phyloP scores from a whole-genome alignment of 2,113 vertebrate species.

The Prochilodus magdalenae region DNA sequence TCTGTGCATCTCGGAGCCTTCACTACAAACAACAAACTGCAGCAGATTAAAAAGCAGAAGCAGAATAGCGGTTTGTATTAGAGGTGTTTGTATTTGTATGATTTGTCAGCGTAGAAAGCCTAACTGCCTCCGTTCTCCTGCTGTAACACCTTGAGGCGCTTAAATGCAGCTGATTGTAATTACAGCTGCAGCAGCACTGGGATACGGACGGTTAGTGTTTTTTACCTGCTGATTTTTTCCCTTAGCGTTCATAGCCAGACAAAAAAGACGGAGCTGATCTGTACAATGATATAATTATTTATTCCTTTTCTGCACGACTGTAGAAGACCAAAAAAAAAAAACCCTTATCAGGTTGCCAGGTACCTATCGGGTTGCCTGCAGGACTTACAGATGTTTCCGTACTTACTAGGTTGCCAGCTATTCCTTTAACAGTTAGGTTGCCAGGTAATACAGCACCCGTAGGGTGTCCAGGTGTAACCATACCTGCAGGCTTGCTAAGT shows the following conservation, averaged over 20 bases:
- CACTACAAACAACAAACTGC: not conserved
- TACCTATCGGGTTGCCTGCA: no score
- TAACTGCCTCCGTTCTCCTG: not conserved
- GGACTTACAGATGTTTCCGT: no score
- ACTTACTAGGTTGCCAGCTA: no score
- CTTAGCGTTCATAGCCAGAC: no score
- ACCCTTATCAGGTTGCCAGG: no score
- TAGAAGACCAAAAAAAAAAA: no score
- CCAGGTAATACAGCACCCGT: not conserved
- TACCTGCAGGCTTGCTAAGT: not conserved
- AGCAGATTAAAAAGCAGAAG: not conserved
- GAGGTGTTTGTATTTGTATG: not conserved
- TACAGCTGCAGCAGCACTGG: not conserved
- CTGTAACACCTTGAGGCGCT: not conserved
- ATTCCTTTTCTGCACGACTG: no score
- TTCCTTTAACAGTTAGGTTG: not conserved
- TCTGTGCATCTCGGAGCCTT: slow-evolving; percentile 23
- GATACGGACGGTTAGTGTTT: not conserved
- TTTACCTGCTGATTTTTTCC: no score
- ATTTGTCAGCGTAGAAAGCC: not conserved
- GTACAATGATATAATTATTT: no score
- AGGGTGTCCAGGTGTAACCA: no score
- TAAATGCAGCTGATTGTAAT: slow-evolving; percentile 2
- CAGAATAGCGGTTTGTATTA: not conserved
- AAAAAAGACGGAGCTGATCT: no score